Conservation (phyloP, 2,797 vertebrate genomes). For the Notamacropus eugenii region DNA sequence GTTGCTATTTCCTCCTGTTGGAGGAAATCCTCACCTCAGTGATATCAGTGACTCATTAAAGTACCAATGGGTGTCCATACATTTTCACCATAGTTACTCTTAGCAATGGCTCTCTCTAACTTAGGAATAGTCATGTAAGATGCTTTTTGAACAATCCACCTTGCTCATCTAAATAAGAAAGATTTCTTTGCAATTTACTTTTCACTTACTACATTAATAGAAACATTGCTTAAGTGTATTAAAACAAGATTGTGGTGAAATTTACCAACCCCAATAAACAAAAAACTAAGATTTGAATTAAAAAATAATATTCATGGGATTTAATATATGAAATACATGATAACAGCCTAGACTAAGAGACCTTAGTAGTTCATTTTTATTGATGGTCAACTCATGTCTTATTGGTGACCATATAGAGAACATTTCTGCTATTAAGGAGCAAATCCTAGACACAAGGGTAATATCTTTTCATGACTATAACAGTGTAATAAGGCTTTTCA, state of each 20-base stretch:
- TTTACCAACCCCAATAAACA: neutral
- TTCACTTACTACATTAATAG: neutral
- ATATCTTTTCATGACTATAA: neutral
- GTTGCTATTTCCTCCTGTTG: neutral
- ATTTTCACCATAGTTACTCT: neutral
- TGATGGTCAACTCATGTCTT: neutral
- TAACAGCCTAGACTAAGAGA: neutral
- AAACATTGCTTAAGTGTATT: neutral
- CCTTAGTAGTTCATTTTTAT: neutral
- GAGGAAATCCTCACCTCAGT: neutral
- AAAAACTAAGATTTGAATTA: neutral
- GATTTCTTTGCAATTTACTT: neutral
- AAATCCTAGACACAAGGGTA: neutral
- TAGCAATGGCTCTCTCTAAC: neutral
- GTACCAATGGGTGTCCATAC: neutral
- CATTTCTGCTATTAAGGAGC: neutral
- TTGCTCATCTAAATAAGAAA: neutral
- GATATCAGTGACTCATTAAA: neutral
- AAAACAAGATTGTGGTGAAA: neutral
- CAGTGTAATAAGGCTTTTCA: neutral
- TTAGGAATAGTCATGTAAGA: neutral
- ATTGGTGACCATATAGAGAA: neutral
- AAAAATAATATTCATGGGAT: neutral
- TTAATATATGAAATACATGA: neutral
- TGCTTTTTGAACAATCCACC: neutral